Conservation (phyloP, 2,797 vertebrate species). For the Tauraco hartlaubi region DNA sequence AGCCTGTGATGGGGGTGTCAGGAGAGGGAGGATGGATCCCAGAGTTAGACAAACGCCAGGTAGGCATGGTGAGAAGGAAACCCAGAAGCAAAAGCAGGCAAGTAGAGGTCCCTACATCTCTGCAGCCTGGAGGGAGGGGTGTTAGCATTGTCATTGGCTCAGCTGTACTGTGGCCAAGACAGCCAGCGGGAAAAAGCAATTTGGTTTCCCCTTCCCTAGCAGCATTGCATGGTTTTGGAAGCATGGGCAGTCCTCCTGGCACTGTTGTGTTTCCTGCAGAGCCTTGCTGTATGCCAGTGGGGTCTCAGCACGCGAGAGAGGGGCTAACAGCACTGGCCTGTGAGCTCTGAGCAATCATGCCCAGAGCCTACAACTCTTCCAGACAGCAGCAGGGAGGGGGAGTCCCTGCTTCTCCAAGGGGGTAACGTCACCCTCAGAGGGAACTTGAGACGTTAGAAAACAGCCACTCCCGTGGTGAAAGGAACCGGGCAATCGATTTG, state of each 20-base stretch:
- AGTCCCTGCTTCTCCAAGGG: neutral
- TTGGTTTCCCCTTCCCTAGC: neutral
- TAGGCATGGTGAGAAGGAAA: neutral
- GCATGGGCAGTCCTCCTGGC: neutral
- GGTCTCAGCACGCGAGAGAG: neutral
- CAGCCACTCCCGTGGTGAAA: constrained; percentile 26
- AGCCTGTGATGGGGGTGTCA: neutral
- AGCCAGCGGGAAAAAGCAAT: neutral
- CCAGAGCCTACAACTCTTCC: neutral
- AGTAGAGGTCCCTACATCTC: neutral
- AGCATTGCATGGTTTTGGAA: neutral
- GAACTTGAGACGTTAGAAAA: constrained; percentile 45
- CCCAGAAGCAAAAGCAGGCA: neutral
- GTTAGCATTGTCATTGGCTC: neutral
- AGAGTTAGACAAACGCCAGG: neutral
- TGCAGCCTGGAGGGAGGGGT: neutral
- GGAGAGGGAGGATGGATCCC: neutral
- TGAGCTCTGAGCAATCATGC: neutral
- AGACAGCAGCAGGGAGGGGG: neutral
- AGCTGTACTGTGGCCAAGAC: neutral
- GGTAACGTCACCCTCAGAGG: constrained; percentile 40
- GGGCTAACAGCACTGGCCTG: neutral
- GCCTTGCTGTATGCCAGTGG: neutral
- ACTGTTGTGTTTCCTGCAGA: neutral
- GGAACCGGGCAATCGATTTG: constrained; percentile 47